phyloP scores from a whole-genome alignment of 2,113 vertebrate genomes.

The Copsychus sechellarum region DNA sequence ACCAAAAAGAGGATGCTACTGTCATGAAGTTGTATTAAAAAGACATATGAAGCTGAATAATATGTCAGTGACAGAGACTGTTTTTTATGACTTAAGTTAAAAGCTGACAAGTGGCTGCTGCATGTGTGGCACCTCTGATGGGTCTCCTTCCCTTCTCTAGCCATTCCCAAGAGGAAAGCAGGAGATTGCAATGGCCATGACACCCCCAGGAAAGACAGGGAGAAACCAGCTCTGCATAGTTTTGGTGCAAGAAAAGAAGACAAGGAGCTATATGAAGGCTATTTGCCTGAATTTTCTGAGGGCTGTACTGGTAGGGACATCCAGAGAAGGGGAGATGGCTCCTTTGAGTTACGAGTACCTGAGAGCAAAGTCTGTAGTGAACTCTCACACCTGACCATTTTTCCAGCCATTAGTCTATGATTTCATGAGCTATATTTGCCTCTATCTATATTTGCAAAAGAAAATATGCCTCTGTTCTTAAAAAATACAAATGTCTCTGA shows the following conservation, averaged over 20 bases:
- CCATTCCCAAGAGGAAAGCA: neutral
- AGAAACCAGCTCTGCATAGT: neutral
- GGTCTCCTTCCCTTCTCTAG: neutral
- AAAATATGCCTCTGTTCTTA: neutral
- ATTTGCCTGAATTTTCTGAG: neutral
- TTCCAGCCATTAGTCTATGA: neutral
- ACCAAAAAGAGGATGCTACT: neutral
- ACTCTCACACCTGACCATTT: neutral
- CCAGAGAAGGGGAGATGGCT: neutral
- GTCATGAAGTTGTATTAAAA: neutral
- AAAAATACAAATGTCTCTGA: neutral
- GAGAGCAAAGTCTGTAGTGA: rapidly evolving
- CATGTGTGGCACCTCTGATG: rapidly evolving
- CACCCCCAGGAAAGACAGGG: neutral
- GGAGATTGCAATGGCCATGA: neutral
- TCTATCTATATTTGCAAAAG: neutral
- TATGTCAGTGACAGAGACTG: neutral
- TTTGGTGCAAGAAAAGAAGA: neutral
- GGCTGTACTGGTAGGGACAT: neutral
- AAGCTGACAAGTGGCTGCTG: neutral
- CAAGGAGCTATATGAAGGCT: neutral
- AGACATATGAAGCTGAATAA: neutral
- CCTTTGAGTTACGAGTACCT: neutral
- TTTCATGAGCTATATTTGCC: neutral
- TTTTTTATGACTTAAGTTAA: neutral